Base-by-base conservation (phyloP, 23 tunicate species). In the Trididemnum clinides region DNA sequence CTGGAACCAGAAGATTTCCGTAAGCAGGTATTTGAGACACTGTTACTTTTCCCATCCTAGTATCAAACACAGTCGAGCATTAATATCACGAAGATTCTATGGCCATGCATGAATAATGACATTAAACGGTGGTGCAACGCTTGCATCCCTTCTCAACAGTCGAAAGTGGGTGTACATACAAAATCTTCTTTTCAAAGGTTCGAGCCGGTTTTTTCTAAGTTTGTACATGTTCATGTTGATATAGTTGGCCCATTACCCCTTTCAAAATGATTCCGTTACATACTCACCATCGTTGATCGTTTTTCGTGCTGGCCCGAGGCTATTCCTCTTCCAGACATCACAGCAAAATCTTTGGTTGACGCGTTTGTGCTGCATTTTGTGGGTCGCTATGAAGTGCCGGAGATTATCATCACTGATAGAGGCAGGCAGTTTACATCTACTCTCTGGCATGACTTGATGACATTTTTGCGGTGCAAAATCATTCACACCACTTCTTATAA, bases 161-260 rank as follows among this genome's bases (percentile, higher is more conserved):
- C 83, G 0, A 86, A 86, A 77, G 32, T 86, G 2, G 57, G 33
- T 19, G 18, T 35, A 0, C 90, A 86, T 2, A 64, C 38, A 0
- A 21, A n/a, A 0, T 0, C 82, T 4, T 69, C 78, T 1, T 28
- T 86, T 0, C 51, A 39, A n/a, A 31, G 6, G 3, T 64, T 59
- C 1, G 0, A 12, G 1, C 25, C 25, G 1, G 69, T 85, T 2
- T n/a, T 20, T 0, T 33, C 25, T 15, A 44, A 71, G 65, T 86
- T 86, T 78, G 21, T 27, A 0, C 64, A 66, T 79, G 39, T 86
- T 20, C 58, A 78, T 1, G 39, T 86, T 0, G 90, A 86, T n/a
- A 36, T 86, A 0, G 85, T 79, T 28, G 85, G 90, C 1, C 85
- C 90, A 19, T 64, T 86, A 33, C 90, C 85, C 1, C 33, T 70